Evolutionary conservation across 2,113 vertebrate genomes (phyloP).

Genomic region (Piliocolobus tephrosceles): DNA sequence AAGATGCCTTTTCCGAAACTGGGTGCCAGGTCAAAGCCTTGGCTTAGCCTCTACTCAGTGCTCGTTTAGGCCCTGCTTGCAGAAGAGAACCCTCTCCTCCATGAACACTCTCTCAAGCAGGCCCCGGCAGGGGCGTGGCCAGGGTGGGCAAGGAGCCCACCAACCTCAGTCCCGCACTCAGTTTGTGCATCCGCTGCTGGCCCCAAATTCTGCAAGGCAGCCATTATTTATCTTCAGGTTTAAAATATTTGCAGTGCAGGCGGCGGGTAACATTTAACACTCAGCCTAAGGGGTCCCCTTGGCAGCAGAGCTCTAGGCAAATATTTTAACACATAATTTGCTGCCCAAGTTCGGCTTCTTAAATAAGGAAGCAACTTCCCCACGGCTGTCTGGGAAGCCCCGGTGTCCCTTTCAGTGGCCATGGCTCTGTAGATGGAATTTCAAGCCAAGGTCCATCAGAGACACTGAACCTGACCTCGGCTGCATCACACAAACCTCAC

Average conservation of each 20-base stretch:
- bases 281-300: conserved; percentile 73
- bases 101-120: background rate
- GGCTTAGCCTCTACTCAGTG: background rate
- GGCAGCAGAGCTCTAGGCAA: conserved; percentile 57
- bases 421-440: background rate
- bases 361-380: conserved; percentile 10
- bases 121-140: background rate
- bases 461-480: background rate
- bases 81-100: background rate
- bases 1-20: background rate
- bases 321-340: conserved; percentile 56
- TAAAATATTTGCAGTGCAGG: conserved; percentile 15
- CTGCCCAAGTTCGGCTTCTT: background rate
- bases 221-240: conserved; percentile 19
- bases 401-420: too few species aligned
- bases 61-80: background rate
- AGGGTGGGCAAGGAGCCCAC: background rate
- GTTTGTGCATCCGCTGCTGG: background rate
- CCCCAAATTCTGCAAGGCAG: background rate
- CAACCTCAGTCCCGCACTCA: background rate
- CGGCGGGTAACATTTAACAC: conserved; percentile 69
- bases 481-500: too few species aligned
- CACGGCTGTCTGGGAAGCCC: background rate
- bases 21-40: background rate
- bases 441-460: background rate